Base-by-base conservation (phyloP, 2,113 vertebrate species). In the Carlito syrichta region DNA sequence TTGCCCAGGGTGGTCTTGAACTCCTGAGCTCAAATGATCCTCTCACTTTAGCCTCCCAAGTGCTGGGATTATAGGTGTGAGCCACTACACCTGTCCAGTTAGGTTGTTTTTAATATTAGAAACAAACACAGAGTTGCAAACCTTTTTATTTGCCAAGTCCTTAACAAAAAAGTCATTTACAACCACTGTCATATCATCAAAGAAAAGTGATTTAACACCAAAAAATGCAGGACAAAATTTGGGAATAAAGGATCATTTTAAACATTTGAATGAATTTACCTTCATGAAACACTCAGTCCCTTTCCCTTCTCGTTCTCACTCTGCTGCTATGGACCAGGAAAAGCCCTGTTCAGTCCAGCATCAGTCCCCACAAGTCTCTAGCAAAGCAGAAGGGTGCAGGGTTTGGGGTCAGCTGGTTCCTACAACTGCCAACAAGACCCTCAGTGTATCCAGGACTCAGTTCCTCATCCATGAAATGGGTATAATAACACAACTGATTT, bases 401-500 rank as follows among this genome's bases (percentile, higher is more conserved):
- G 35, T 71, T 23, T n/a, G 56, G 73, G 63, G 20, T 54, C 43
- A 22, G 27, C 32, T 38, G 32, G 40, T 35, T 85, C 45, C 78
- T 43, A 43, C 40, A 54, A 40, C 35, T 32, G 32, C 35, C 6
- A 38, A 20, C 16, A 88, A 85, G 54, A 40, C 2, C 45, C 5
- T 56, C 56, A 32, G 50, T 8, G 16, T 62, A 62, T 27, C 66
- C 66, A 77, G n/a, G 85, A 74, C 89, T 93, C 68, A 40, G 82
- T 79, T 92, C 93, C 86, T 91, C 93, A 95, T 69, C 62, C 58
- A 60, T n/a, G 83, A 92, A 81, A 92, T 58, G 79, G 91, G 89
- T 76, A 81, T 58, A 52, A 89, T 83, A 58, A 52, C 25, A 25
- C 54, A 76, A 45, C n/a, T 4, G 3, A 48, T 69, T 78, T 82